Conservation (phyloP, 37 sponge, comb jelly and placozoan species). For the Diacarnus erythraeanus region DNA sequence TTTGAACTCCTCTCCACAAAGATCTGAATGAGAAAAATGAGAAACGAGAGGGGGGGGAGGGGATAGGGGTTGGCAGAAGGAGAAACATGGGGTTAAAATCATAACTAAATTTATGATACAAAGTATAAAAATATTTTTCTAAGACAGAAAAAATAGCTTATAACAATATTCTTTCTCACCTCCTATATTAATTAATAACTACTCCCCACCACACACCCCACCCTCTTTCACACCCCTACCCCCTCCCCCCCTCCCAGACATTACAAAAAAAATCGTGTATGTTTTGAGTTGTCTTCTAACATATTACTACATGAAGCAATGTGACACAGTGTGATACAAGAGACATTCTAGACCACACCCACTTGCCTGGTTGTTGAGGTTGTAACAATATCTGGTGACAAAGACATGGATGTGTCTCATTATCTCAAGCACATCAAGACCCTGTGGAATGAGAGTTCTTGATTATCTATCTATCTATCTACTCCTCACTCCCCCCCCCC, state of each 20-base stretch:
- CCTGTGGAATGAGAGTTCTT: slow-evolving; percentile 35
- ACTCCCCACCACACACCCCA: background rate
- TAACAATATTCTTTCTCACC: background rate
- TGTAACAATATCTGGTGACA: slow-evolving; percentile 90
- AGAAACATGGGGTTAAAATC: no score
- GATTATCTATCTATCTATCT: background rate
- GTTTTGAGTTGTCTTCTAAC: no score
- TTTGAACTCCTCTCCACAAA: slow-evolving; percentile 89
- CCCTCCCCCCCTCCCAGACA: background rate
- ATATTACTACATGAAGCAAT: background rate
- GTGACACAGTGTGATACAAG: no score
- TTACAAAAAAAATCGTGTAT: no score
- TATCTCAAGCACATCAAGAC: slow-evolving; percentile 95
- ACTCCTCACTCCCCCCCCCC: no score
- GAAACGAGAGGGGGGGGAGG: no score
- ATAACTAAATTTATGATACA: background rate
- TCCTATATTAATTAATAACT: no score
- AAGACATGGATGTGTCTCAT: slow-evolving; percentile 98
- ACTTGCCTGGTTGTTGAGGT: slow-evolving; percentile 94
- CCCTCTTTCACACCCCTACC: background rate
- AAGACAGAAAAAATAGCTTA: background rate
- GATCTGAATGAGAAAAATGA: slow-evolving; percentile 34
- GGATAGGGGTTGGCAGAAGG: no score
- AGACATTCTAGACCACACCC: no score
- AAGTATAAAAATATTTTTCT: background rate